Conservation (phyloP, 2,113 vertebrate species). For the Alectura lathami region DNA sequence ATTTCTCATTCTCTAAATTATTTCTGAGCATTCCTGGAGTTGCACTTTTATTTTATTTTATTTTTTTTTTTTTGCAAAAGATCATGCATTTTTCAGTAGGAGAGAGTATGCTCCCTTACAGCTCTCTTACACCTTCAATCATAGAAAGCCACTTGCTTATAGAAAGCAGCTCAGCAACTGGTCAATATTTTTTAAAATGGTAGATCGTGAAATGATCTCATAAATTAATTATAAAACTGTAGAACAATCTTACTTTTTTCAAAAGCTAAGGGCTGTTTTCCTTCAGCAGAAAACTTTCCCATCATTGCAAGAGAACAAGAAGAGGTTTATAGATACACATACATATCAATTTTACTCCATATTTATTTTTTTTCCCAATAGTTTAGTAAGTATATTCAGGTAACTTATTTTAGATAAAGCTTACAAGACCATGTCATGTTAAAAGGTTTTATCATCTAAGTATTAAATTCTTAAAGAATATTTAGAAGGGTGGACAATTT, state of each 20-base stretch:
- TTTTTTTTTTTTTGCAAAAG: slow-evolving; percentile 21
- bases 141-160: background rate
- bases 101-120: background rate
- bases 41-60: too few species aligned
- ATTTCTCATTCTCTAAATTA: background rate
- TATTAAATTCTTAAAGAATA: background rate
- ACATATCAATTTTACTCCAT: background rate
- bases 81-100: background rate
- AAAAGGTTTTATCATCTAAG: background rate
- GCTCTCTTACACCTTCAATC: background rate
- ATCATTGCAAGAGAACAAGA: background rate
- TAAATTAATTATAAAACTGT: background rate
- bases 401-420: slow-evolving; percentile 1
- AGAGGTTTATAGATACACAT: background rate
- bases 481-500: slow-evolving; percentile 12
- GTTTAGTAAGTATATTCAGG: background rate
- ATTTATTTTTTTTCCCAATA: background rate
- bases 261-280: background rate
- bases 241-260: background rate
- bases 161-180: background rate
- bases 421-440: background rate
- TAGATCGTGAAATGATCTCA: background rate
- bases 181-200: slow-evolving; percentile 15
- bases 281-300: background rate
- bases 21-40: background rate